Evolutionary conservation across 2,113 vertebrate genomes (phyloP).

Genomic region (Clarias macrocephalus): DNA sequence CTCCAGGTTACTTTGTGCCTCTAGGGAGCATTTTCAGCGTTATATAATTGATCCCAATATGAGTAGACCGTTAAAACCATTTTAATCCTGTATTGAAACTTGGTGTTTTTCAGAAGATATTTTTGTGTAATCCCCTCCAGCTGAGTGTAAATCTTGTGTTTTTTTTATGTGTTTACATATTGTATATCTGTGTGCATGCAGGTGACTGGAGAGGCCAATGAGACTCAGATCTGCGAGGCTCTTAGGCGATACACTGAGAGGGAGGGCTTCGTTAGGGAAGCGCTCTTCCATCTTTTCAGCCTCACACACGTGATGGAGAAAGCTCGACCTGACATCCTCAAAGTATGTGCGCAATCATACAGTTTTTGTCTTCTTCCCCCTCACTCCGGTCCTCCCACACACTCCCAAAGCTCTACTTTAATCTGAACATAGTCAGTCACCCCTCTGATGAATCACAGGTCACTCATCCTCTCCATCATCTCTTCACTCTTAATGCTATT

Average conservation of each 20-base stretch:
- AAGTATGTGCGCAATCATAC: constrained; percentile 72
- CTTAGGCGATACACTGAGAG: constrained; percentile 92
- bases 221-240: constrained; percentile 95
- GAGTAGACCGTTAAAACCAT: too few species aligned
- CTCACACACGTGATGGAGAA: constrained; percentile 96
- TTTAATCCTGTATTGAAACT: background rate
- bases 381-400: constrained; percentile 28
- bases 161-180: background rate
- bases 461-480: constrained; percentile 8
- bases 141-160: background rate
- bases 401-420: constrained; percentile 28
- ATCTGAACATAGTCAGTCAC: constrained; percentile 4
- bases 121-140: background rate
- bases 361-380: background rate
- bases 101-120: background rate
- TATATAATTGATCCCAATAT: background rate
- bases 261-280: constrained; percentile 95
- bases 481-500: constrained; percentile 3
- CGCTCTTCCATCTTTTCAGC: constrained; percentile 96
- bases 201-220: constrained; percentile 97
- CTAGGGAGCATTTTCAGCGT: too few species aligned
- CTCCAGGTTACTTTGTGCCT: too few species aligned
- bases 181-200: constrained; percentile 58
- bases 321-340: constrained; percentile 93
- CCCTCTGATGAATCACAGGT: constrained; percentile 24